These are phyloP conservation scores for Sturnira hondurensis DNA, from an alignment of 2,113 vertebrate species.

Conservation along the genomic window DNA sequence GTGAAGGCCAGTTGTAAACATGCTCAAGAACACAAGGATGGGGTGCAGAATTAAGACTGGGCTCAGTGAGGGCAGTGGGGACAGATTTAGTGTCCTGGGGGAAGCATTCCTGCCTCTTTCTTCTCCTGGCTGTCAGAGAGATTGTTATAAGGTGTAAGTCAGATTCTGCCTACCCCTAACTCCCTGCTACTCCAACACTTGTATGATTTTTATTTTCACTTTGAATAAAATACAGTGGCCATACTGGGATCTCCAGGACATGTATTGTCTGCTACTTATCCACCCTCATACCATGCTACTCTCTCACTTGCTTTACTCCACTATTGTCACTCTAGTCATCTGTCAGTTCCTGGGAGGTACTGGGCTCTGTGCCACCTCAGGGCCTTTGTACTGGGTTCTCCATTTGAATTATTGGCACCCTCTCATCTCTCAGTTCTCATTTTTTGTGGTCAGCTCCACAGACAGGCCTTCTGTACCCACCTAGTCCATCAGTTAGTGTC, in stretches of 20 bases:
- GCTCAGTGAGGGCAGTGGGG: background rate
- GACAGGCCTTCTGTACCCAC: background rate
- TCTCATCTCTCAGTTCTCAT: background rate
- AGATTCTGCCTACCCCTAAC: too few relatives aligned
- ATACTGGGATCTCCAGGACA: background rate
- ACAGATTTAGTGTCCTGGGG: background rate
- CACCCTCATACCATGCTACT: rapidly evolving
- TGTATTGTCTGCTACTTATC: background rate
- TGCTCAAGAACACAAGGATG: too few relatives aligned
- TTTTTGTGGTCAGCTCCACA: background rate
- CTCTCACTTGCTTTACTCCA: background rate
- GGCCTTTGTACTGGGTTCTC: background rate
- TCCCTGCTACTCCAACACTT: background rate
- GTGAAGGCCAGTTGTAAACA: background rate
- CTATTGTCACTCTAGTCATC: background rate
- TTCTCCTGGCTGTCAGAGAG: background rate
- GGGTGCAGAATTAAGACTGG: background rate
- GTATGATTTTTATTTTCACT: background rate
- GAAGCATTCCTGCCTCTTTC: background rate
- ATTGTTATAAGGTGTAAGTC: background rate
- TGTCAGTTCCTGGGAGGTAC: background rate
- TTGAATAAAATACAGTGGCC: background rate
- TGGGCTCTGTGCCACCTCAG: background rate
- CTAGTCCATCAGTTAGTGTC: rapidly evolving
- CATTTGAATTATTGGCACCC: background rate